Evolutionary conservation across 2,888 invertebrate species (phyloP), one percentile per base, ranked within the genome.

Genomic region (Bimastos eiseni): DNA sequence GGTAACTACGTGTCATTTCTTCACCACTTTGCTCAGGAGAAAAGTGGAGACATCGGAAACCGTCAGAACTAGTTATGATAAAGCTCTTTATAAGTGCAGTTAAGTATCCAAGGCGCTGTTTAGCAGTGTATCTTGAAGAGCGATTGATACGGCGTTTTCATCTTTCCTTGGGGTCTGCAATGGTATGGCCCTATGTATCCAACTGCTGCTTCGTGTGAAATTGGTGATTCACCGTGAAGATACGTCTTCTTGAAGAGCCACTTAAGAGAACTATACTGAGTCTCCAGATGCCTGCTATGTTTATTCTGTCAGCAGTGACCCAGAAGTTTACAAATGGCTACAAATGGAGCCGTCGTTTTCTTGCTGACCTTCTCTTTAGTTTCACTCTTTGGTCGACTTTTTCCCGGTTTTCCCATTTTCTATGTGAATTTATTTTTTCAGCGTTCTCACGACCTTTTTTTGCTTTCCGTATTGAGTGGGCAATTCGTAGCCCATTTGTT

Each of bases 1-100:
- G 44, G 44, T 17, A 21, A 24, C n/a, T 0, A 1, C 8, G 30
- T 8, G 30, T 70, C n/a, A n/a, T 55, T 70, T 13, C 70, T 70
- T 70, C n/a, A 11, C 70, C n/a, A 70, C 30, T 70, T n/a, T 11
- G n/a, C 70, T 2, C 8, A 0, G n/a, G 30, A n/a, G 8, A 30
- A 30, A 70, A 70, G 70, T 70, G 70, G 70, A 70, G 70, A 70
- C n/a, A 70, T n/a, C 70, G 70, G 70, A 70, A 70, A 70, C 70
- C n/a, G n/a, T 70, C 70, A n/a, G n/a, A 30, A 0, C n/a, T 70
- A 70, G 70, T 70, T 70, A 70, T 70, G 70, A 70, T 70, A 70
- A 70, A n/a, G n/a, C 70, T 70, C 70, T 70, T 55, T 55, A 55
- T 55, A n/a, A 70, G 70, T 70, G 70, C n/a, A n/a, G 70, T n/a